These are phyloP conservation scores for Arrhopalites spinosus DNA, from an alignment of 2,888 invertebrate species.

Conservation along the genomic window DNA sequence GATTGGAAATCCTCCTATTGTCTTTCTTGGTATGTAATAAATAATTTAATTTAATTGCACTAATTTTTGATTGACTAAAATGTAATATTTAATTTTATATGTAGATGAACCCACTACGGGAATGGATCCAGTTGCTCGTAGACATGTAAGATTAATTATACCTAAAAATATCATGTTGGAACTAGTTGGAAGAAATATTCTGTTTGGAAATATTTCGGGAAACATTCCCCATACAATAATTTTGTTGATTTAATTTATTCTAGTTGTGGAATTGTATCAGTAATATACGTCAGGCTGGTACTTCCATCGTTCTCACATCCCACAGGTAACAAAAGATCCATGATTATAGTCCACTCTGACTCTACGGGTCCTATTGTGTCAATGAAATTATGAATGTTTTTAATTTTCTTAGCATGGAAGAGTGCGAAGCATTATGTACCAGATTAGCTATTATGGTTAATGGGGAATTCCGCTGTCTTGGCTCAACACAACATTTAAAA, in stretches of 20 bases:
- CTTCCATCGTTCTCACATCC: slow-evolving; percentile 79
- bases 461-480: slow-evolving; percentile 74
- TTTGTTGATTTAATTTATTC: too few relatives aligned
- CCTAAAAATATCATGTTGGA: too few relatives aligned
- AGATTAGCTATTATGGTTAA: slow-evolving; percentile 80
- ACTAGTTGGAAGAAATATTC: too few relatives aligned
- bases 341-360: not conserved
- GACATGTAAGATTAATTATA: too few relatives aligned
- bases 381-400: not conserved
- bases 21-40: slow-evolving; percentile 68
- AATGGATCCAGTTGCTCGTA: slow-evolving; percentile 79
- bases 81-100: too few relatives aligned
- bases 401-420: slow-evolving; percentile 72
- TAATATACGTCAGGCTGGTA: slow-evolving; percentile 71
- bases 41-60: slow-evolving; percentile 56
- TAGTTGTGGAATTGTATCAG: slow-evolving; percentile 79
- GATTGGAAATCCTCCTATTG: slow-evolving; percentile 70
- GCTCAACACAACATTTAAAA: slow-evolving; percentile 76
- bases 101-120: slow-evolving; percentile 61
- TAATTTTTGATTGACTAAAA: too few relatives aligned
- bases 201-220: too few relatives aligned
- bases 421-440: slow-evolving; percentile 63
- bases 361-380: not conserved
- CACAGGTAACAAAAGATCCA: slow-evolving; percentile 62
- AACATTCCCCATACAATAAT: too few relatives aligned